Percentiles rank a stretch among this genome's conserved stretches.
phyloP scores from a whole-genome alignment of 2,797 vertebrate species.

The Leuciscus waleckii region DNA sequence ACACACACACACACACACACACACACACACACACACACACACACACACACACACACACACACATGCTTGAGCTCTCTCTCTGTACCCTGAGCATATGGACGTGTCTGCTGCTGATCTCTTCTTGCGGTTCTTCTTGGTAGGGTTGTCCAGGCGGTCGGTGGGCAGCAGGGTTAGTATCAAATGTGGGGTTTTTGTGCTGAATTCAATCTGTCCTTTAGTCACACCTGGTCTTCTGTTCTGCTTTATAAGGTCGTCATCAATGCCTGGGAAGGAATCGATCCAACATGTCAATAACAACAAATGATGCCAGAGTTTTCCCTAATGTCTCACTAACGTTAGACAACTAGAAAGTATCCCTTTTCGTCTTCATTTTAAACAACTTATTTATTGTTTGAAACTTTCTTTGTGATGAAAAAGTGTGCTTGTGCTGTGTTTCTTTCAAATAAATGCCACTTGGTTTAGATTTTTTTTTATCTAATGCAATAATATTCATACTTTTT shows the following conservation, averaged over 20 bases:
- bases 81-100: conserved; percentile 80
- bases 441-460: background rate
- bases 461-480: background rate
- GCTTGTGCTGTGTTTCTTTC: background rate
- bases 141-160: conserved; percentile 79
- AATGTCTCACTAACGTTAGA: background rate
- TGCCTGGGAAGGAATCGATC: conserved; percentile 66
- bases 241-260: conserved; percentile 79
- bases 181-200: conserved; percentile 84
- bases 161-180: conserved; percentile 85
- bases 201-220: conserved; percentile 79
- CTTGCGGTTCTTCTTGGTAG: conserved; percentile 79
- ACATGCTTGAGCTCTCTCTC: background rate
- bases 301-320: background rate
- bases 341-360: background rate
- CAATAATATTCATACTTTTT: background rate
- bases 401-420: background rate
- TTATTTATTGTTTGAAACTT: background rate
- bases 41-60: conserved; percentile 16
- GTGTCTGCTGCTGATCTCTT: conserved; percentile 80
- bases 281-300: background rate
- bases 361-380: background rate
- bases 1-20: conserved; percentile 31
- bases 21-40: no score
- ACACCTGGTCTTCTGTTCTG: conserved; percentile 72